Evolutionary conservation across 2,797 vertebrate species (phyloP).

Genomic region (Brachymystax lenok): DNA sequence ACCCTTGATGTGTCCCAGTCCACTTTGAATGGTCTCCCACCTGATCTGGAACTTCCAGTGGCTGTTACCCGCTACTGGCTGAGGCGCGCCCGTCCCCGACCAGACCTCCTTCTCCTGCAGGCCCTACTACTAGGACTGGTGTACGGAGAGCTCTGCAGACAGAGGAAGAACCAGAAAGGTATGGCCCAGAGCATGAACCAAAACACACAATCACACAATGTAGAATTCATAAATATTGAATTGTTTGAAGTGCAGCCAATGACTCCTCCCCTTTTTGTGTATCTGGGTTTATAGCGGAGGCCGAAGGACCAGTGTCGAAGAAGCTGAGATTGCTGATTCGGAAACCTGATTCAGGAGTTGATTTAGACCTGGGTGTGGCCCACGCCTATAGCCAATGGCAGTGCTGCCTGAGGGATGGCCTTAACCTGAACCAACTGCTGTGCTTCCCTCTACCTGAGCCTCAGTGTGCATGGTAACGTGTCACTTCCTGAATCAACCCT

Average conservation of each 20-base stretch:
- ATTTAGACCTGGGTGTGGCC: conserved; percentile 64
- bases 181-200: neutral
- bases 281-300: neutral
- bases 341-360: neutral
- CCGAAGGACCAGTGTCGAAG: conserved; percentile 14
- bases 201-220: neutral
- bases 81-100: conserved; percentile 58
- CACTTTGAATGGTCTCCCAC: conserved; percentile 57
- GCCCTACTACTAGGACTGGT: conserved; percentile 80
- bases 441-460: conserved; percentile 77
- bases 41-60: conserved; percentile 68
- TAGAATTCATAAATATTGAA: too few relatives aligned
- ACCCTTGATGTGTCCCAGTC: conserved; percentile 67
- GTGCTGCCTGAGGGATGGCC: conserved; percentile 76
- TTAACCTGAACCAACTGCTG: conserved; percentile 85
- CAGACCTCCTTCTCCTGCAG: conserved; percentile 69
- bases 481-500: neutral
- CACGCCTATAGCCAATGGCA: conserved; percentile 88
- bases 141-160: conserved; percentile 57
- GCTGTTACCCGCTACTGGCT: conserved; percentile 83
- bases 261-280: neutral
- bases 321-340: conserved; percentile 1
- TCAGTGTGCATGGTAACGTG: conserved; percentile 74
- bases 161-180: conserved; percentile 9
- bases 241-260: conserved; percentile 4